Evolutionary conservation across 2,888 invertebrate species (phyloP).

Genomic region (Drosophila maculinotata): DNA sequence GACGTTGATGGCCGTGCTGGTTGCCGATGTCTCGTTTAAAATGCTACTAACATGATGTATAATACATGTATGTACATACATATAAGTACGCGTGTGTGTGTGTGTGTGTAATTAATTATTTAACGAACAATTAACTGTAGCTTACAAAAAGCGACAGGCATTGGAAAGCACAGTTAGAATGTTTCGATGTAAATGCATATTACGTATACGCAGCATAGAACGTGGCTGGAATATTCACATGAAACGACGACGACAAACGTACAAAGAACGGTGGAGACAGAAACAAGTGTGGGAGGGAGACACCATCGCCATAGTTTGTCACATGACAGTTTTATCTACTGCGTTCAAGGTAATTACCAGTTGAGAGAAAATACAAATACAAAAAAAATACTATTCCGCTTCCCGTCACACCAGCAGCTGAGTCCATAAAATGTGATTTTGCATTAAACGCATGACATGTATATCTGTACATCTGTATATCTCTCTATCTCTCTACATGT

Average conservation of each 20-base stretch:
- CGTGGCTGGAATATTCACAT: constrained; percentile 16
- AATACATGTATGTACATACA: constrained; percentile 15
- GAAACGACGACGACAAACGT: not conserved
- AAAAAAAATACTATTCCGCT: constrained; percentile 2
- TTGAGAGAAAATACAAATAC: not conserved
- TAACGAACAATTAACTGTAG: constrained; percentile 68
- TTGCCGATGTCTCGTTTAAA: constrained; percentile 30
- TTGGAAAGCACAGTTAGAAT: constrained; percentile 60
- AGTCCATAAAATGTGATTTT: constrained; percentile 28
- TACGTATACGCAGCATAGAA: constrained; percentile 38
- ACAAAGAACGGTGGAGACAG: not conserved
- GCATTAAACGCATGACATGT: constrained; percentile 26
- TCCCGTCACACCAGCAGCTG: not conserved
- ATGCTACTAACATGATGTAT: not conserved
- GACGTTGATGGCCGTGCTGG: constrained; percentile 42
- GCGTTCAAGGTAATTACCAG: constrained; percentile 33
- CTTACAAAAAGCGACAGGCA: constrained; percentile 23
- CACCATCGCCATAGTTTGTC: constrained; percentile 6
- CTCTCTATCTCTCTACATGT: too few relatives aligned
- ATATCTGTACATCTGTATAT: not conserved
- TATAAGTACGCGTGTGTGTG: constrained; percentile 2
- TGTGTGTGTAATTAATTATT: constrained; percentile 67
- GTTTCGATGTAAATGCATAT: constrained; percentile 34
- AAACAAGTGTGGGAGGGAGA: not conserved
- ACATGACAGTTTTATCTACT: constrained; percentile 31